phyloP scores from a whole-genome alignment of 2,797 vertebrate species.

The Lateolabrax maculatus region DNA sequence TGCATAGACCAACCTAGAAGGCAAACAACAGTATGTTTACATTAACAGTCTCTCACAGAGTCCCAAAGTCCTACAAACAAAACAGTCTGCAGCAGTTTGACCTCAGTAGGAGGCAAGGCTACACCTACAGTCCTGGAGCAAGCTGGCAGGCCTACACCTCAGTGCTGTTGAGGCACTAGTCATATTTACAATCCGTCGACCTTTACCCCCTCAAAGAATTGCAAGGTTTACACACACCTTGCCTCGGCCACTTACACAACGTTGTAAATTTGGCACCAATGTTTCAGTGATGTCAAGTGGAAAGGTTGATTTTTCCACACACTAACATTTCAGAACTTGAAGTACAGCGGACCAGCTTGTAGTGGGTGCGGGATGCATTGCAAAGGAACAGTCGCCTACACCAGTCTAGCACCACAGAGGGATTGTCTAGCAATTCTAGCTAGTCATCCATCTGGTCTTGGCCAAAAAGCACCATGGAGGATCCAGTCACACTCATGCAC shows the following conservation, averaged over 20 bases:
- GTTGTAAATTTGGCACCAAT: slow-evolving; percentile 55
- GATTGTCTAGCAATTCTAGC: slow-evolving; percentile 73
- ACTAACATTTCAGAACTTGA: slow-evolving; percentile 47
- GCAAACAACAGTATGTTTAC: slow-evolving; percentile 75
- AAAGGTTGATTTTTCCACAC: slow-evolving; percentile 27
- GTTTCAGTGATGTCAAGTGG: slow-evolving; percentile 49
- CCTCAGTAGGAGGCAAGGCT: slow-evolving; percentile 58
- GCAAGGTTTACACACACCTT: slow-evolving; percentile 42
- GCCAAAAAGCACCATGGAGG: slow-evolving; percentile 78
- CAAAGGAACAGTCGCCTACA: slow-evolving; percentile 79
- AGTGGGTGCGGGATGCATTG: slow-evolving; percentile 69
- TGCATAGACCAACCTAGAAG: slow-evolving; percentile 77
- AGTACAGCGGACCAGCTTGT: slow-evolving; percentile 62
- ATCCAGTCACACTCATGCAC: slow-evolving; percentile 64
- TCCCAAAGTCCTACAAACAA: slow-evolving; percentile 34
- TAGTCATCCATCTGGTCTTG: slow-evolving; percentile 79
- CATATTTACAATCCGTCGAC: slow-evolving; percentile 66
- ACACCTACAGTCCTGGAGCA: slow-evolving; percentile 54
- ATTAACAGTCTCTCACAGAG: slow-evolving; percentile 70
- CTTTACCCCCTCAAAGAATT: slow-evolving; percentile 53
- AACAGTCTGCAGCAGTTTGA: slow-evolving; percentile 58
- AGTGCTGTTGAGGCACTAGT: slow-evolving; percentile 61
- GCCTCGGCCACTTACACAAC: slow-evolving; percentile 26
- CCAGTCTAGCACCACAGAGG: slow-evolving; percentile 82
- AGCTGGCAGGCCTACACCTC: slow-evolving; percentile 46